A percentile compares a stretch with the other conserved stretches of the same genome.
These are phyloP conservation scores for Tyrannus savana DNA, from an alignment of 2,113 vertebrate genomes.

Conservation along the genomic window DNA sequence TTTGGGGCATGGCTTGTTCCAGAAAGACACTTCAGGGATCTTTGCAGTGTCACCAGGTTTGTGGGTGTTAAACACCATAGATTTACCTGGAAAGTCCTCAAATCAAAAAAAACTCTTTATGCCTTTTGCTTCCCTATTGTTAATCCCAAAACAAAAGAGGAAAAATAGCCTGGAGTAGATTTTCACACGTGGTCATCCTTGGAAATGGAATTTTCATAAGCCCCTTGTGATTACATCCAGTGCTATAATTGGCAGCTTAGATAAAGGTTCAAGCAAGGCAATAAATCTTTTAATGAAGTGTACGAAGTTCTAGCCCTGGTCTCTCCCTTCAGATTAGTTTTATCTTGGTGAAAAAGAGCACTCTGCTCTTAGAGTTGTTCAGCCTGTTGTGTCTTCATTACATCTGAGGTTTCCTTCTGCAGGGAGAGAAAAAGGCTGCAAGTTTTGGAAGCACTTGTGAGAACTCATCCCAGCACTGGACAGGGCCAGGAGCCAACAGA, in stretches of 20 bases:
- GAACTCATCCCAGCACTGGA: neutral
- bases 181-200: neutral
- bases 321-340: neutral
- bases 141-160: neutral
- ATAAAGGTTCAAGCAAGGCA: neutral
- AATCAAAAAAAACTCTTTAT: neutral
- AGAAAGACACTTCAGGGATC: rapidly evolving
- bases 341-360: neutral
- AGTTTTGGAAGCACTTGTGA: neutral
- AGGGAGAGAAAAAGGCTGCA: neutral
- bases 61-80: neutral
- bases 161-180: rapidly evolving
- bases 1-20: neutral
- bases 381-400: neutral
- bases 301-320: neutral
- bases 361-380: neutral
- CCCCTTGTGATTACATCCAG: rapidly evolving
- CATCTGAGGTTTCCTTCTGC: neutral
- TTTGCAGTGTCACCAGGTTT: neutral
- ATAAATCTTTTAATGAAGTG: neutral
- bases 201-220: neutral
- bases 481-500: neutral
- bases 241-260: neutral
- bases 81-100: neutral
- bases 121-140: neutral